Evolutionary conservation across 2,113 vertebrate species (phyloP).

Genomic region (Ammospiza nelsoni): DNA sequence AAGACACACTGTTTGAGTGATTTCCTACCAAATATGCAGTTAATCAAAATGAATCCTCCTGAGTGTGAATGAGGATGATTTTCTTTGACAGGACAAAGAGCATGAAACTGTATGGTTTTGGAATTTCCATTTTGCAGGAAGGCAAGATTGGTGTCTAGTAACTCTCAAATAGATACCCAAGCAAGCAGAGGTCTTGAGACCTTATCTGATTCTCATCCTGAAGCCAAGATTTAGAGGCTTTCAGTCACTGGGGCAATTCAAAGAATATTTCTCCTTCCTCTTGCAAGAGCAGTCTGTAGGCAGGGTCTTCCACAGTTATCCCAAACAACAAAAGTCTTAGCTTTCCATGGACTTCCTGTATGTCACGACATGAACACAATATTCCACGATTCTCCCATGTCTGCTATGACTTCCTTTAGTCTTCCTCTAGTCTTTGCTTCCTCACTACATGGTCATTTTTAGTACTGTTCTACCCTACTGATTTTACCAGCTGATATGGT

Average conservation of each 20-base stretch:
- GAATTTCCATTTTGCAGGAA: not conserved
- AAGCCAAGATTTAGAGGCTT: not conserved
- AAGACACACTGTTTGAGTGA: not conserved
- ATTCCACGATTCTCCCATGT: not conserved
- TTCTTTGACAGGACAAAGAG: not conserved
- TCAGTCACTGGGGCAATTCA: not conserved
- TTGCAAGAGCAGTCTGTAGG: not conserved
- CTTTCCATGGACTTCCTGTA: not conserved
- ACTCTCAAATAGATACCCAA: not conserved
- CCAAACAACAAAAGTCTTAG: not conserved
- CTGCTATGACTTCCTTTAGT: not conserved
- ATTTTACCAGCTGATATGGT: not conserved
- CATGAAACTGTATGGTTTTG: not conserved
- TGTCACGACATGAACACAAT: rapidly evolving
- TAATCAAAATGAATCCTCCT: not conserved
- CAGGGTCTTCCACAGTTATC: not conserved
- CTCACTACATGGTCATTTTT: not conserved
- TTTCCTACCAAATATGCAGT: not conserved
- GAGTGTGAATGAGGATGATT: not conserved
- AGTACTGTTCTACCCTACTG: not conserved
- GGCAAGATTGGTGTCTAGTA: rapidly evolving
- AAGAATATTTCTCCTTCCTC: not conserved
- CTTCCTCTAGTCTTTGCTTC: not conserved
- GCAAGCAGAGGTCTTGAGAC: not conserved
- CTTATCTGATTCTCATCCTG: not conserved